Base-by-base conservation (phyloP, 2,797 vertebrate species). In the Champsocephalus gunnari region DNA sequence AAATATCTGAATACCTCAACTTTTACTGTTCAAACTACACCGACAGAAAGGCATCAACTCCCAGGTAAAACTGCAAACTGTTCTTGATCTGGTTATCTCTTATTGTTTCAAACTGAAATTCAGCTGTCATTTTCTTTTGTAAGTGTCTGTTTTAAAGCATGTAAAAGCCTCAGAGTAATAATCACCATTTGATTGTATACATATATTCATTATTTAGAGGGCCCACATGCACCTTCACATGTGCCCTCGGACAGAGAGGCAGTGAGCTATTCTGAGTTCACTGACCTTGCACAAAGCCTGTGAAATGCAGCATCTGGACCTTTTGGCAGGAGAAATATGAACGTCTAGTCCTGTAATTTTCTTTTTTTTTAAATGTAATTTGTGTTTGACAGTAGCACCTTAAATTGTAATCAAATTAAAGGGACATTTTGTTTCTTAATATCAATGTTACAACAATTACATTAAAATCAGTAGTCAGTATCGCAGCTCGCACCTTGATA, bases 281-380 rank as follows among this genome's bases (percentile, higher is more conserved):
- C 54, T 56, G 43, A 73, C 48, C 51, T 75, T 19, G 17, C 28
- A 80, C 13, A 65, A 78, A 79, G 62, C 68, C 68, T 92, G 92
- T 80, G 92, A 93, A 90, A 62, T 9, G 50, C 44, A 74, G 19
- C 93, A 93, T 80, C 79, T 93, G 91, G 55, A 50, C 41, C 48
- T 9, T 54, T 1, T 71, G 59, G 32, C 28, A 56, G n/a, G 32
- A 81, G n/a, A 63, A 61, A 66, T 14, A 54, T 38, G 3, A 60
- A 56, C 49, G 1, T 5, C 12, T 50, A 16, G 13, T 17, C 2
- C 12, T 28, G 38, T 17, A 61, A 62, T 48, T 2, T 48, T 44
- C 7, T 65, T 54, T 38, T 38, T 38, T 3, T 50, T 34, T 0
- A 1, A 1, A 41, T 24, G 11, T 5, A 2, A n/a, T n/a, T 61